Evolutionary conservation across 2,888 invertebrate species (phyloP).

Genomic region (Latheticus oryzae): DNA sequence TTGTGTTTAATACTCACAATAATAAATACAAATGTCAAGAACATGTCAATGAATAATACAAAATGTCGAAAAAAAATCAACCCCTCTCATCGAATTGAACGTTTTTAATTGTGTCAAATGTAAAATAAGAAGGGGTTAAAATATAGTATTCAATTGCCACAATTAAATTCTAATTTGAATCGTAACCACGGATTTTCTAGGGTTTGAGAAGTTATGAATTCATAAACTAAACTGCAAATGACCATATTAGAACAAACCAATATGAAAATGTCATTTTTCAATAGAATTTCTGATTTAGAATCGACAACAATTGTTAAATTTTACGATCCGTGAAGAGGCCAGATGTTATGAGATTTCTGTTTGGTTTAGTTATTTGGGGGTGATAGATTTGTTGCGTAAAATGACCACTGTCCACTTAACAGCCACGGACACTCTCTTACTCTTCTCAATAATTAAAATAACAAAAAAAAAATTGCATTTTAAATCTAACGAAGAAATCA

Average conservation of each 20-base stretch:
- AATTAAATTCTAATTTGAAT: conserved; percentile 33
- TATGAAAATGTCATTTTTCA: conserved; percentile 62
- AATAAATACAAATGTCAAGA: conserved; percentile 57
- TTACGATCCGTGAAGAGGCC: conserved; percentile 59
- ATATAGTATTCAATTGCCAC: conserved; percentile 24
- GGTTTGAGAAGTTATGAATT: conserved; percentile 53
- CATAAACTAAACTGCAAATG: conserved; percentile 59
- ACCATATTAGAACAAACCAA: conserved; percentile 57
- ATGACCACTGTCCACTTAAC: conserved; percentile 60
- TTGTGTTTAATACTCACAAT: conserved; percentile 52
- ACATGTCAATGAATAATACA: conserved; percentile 52
- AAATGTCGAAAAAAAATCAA: conserved; percentile 52
- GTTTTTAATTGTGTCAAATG: conserved; percentile 47
- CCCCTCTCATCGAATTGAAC: conserved; percentile 45
- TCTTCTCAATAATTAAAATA: too few species aligned
- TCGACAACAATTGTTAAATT: conserved; percentile 52
- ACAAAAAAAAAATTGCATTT: conserved; percentile 9
- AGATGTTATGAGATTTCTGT: conserved; percentile 58
- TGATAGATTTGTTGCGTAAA: conserved; percentile 56
- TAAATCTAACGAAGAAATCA: conserved; percentile 4
- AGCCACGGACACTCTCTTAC: conserved; percentile 6
- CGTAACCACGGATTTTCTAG: conserved; percentile 13
- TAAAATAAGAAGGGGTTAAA: conserved; percentile 41
- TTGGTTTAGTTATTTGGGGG: conserved; percentile 54
- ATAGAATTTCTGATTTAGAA: conserved; percentile 59